Evolutionary conservation across 1,140 invertebrate genomes (phyloP), one percentile per base, ranked within the genome.

Genomic region (Venustaconcha ellipsiformis): DNA sequence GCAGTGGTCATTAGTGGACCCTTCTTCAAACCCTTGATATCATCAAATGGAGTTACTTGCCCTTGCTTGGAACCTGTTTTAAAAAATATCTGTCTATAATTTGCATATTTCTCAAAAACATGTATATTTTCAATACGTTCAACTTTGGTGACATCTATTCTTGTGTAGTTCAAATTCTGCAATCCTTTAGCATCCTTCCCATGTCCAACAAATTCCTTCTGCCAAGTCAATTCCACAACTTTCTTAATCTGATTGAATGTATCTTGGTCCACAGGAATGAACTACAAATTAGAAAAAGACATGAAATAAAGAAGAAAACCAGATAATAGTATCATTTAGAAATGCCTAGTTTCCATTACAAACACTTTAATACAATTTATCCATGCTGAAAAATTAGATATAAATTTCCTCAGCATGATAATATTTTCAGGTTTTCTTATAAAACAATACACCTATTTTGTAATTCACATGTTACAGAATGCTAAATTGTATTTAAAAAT

Each of bases 61-160:
- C 78, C 75, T 48, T 69, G 58, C 20, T 67, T 72, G 14, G 57
- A 17, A 58, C 70, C 80, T 75, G 81, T 76, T 1, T 72, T 60
- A 73, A 83, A 86, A 3, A 83, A 60, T 18, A 70, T 67, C 55
- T 81, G 78, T 66, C 83, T 78, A 23, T 78, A 67, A n/a, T 74
- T 60, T 15, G 69, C 73, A 76, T 86, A 86, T 60, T 77, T 76
- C 65, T 80, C 67, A 73, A 74, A 86, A 14, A 86, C 67, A 55
- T 78, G 63, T 26, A 78, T 70, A 72, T 86, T 83, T 72, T 86
- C 84, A 17, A 86, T 67, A 37, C 84, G 67, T 74, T 82, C 72
- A 48, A 86, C 76, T 64, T 78, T 78, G 0, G 55, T 79, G 11
- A 86, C 79, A 63, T 78, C 63, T 14, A 85, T 80, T 37, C 65